Conservation (phyloP, 2,113 vertebrate genomes). For the Chaetodon auriga region DNA sequence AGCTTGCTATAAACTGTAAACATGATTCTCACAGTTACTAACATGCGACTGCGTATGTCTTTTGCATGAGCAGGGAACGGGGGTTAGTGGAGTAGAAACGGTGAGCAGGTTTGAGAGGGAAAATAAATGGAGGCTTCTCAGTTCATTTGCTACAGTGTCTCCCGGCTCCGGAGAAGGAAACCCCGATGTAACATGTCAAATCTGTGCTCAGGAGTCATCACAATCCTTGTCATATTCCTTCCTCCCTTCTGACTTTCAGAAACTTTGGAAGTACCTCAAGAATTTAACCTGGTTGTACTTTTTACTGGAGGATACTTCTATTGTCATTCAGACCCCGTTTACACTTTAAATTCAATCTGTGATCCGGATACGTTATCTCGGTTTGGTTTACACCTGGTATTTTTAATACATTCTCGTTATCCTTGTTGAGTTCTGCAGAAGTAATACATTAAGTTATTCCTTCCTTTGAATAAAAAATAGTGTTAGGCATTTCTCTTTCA, state of each 20-base stretch:
- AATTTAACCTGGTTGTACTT: slow-evolving; percentile 35
- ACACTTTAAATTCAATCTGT: no score
- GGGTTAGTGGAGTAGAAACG: slow-evolving; percentile 50
- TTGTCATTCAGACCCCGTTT: neutral
- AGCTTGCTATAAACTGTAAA: neutral
- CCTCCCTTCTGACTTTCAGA: slow-evolving; percentile 46
- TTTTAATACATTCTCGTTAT: no score
- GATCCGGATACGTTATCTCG: no score
- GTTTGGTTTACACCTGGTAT: no score
- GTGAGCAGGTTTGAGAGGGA: slow-evolving; percentile 33
- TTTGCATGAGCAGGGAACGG: slow-evolving; percentile 27
- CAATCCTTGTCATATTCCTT: slow-evolving; percentile 45
- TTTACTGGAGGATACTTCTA: slow-evolving; percentile 14
- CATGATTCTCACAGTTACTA: neutral
- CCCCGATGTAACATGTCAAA: slow-evolving; percentile 68
- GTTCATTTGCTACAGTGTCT: slow-evolving; percentile 71
- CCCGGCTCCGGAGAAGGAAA: slow-evolving; percentile 60
- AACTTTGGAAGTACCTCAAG: slow-evolving; percentile 51
- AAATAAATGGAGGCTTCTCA: slow-evolving; percentile 74
- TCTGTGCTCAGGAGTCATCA: slow-evolving; percentile 57
- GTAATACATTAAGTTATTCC: no score
- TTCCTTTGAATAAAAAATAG: no score
- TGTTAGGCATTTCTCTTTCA: no score
- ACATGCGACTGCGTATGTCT: slow-evolving; percentile 14
- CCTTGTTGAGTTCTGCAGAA: no score